Percentiles rank a stretch among this genome's conserved stretches.
Conservation (phyloP, 2,888 invertebrate species). For the Listrodromus nycthemerus region DNA sequence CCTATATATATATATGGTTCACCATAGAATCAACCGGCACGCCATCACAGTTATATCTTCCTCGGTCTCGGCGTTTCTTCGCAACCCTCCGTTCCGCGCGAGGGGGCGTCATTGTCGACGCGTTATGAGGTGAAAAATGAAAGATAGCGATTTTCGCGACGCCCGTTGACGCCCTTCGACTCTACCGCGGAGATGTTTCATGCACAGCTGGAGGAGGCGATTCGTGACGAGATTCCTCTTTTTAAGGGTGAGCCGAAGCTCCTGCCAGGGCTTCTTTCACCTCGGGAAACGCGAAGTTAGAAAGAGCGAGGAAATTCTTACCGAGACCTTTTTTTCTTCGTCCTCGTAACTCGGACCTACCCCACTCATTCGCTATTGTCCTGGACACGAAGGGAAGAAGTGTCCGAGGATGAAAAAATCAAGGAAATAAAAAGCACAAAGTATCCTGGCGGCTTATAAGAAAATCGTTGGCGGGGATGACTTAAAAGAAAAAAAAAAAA, state of each 20-base stretch:
- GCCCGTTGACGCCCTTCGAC: slow-evolving; percentile 62
- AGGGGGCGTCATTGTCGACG: slow-evolving; percentile 77
- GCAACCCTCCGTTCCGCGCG: slow-evolving; percentile 50
- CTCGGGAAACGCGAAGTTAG: slow-evolving; percentile 34
- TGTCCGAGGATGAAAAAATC: neutral
- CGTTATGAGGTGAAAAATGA: slow-evolving; percentile 83
- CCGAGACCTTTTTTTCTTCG: slow-evolving; percentile 27
- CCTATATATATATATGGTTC: neutral
- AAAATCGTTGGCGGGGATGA: too few species aligned
- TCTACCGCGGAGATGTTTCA: slow-evolving; percentile 16
- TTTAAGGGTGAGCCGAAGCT: slow-evolving; percentile 3
- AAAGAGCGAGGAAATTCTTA: slow-evolving; percentile 31
- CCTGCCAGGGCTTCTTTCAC: slow-evolving; percentile 1
- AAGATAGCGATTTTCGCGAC: slow-evolving; percentile 80
- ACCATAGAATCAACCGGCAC: slow-evolving; percentile 14
- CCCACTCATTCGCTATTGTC: slow-evolving; percentile 30
- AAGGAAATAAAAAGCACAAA: neutral
- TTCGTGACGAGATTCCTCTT: slow-evolving; percentile 17
- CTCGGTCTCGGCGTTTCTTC: slow-evolving; percentile 32
- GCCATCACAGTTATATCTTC: slow-evolving; percentile 31
- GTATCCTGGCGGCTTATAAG: neutral
- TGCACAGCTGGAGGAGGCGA: neutral
- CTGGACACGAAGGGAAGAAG: slow-evolving; percentile 14
- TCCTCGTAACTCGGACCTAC: neutral
- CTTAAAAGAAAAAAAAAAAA: too few species aligned